Conservation (phyloP, 1,140 invertebrate species). For the Oryzaephilus surinamensis region DNA sequence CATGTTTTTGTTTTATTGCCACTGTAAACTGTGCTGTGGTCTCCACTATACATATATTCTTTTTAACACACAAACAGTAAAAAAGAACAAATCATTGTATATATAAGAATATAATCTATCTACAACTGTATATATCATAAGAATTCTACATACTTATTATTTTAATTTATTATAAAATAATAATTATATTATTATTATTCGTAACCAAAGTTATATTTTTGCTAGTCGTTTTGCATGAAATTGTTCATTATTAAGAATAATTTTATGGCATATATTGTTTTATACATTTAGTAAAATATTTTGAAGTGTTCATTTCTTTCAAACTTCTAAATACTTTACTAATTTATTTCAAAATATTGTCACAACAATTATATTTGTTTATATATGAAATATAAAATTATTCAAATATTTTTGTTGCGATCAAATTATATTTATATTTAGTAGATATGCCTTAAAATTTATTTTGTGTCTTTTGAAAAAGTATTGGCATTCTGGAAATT, state of each 20-base stretch:
- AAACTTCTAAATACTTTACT: too few relatives aligned
- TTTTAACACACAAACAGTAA: neutral
- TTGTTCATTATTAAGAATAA: conserved; percentile 12
- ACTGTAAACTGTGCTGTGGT: conserved; percentile 33
- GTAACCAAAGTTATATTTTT: conserved; percentile 33
- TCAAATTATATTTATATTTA: conserved; percentile 31
- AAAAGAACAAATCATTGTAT: neutral
- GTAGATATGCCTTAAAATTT: conserved; percentile 28
- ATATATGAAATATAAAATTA: too few relatives aligned
- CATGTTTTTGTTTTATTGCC: conserved; percentile 23
- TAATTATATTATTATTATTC: conserved; percentile 22
- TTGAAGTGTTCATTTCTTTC: too few relatives aligned
- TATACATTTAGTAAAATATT: conserved; percentile 4
- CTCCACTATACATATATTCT: conserved; percentile 1
- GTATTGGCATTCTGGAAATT: too few relatives aligned
- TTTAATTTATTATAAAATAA: conserved; percentile 22
- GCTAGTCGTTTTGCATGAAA: conserved; percentile 25
- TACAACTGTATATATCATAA: conserved; percentile 25
- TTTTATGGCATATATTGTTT: too few relatives aligned
- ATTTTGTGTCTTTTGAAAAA: conserved; percentile 6
- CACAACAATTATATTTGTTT: too few relatives aligned
- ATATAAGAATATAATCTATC: too few relatives aligned
- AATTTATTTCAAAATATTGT: too few relatives aligned
- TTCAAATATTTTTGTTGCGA: too few relatives aligned
- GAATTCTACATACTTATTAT: conserved; percentile 28